These are phyloP conservation scores for Hybognathus amarus DNA, from an alignment of 2,797 vertebrate genomes.

Conservation along the genomic window DNA sequence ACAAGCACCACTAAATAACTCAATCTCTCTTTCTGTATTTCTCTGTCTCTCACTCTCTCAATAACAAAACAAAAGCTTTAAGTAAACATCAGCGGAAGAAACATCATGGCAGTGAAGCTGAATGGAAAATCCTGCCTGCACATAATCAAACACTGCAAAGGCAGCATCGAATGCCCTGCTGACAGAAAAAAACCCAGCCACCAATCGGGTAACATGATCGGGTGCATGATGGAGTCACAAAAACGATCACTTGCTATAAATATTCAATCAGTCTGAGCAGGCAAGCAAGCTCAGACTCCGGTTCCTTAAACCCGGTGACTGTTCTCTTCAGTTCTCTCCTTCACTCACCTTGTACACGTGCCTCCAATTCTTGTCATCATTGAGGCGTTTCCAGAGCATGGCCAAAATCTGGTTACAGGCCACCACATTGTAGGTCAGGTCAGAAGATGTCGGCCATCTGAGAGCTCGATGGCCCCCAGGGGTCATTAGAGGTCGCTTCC, in stretches of 20 bases:
- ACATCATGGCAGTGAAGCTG: not conserved
- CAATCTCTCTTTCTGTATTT: not conserved
- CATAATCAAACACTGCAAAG: conserved; percentile 12
- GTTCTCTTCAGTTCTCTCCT: not conserved
- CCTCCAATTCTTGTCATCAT: conserved; percentile 97
- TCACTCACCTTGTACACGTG: conserved; percentile 91
- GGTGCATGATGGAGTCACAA: conserved; percentile 1
- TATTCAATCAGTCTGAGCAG: conserved; percentile 32
- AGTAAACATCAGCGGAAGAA: conserved; percentile 18
- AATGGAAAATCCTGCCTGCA: conserved; percentile 23
- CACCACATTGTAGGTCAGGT: conserved; percentile 96
- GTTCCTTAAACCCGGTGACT: not conserved
- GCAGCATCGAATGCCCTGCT: not conserved
- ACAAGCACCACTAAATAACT: not conserved
- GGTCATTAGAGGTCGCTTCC: conserved; percentile 97
- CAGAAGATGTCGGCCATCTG: conserved; percentile 97
- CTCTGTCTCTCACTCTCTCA: not conserved
- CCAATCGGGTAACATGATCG: conserved; percentile 17
- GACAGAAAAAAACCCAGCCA: conserved; percentile 3
- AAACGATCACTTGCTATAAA: conserved; percentile 42
- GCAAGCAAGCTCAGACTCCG: not conserved
- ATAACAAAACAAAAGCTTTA: not conserved
- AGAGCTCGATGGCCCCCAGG: conserved; percentile 96
- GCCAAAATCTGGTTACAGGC: conserved; percentile 98
- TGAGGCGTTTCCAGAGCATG: conserved; percentile 98